Evolutionary conservation across 2,797 vertebrate species (phyloP), one percentile per base, ranked within the genome.

Genomic region (Poeciliopsis presidionis): DNA sequence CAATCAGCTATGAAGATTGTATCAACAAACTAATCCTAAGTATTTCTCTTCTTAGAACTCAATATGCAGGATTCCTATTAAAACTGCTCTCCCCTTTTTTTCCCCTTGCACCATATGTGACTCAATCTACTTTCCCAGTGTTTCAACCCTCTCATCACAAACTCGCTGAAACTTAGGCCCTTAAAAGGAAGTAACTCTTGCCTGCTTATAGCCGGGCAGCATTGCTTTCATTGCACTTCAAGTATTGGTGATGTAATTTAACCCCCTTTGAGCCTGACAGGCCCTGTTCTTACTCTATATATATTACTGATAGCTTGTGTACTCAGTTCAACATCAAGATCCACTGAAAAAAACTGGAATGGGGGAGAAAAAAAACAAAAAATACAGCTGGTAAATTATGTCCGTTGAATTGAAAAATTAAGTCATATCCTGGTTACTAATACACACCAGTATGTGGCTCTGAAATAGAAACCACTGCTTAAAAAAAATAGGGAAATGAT

Each of bases 161-260:
- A 88, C 86, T 90, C 83, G 71, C 79, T 73, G 83, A 86, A 88
- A 90, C 84, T 89, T 87, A 87, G 81, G 88, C 36, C 95, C 95
- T 92, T 96, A 96, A 92, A 96, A 95, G 95, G 95, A 91, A 94
- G 87, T 78, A 76, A 85, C 83, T 83, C 80, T 72, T 84, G 90
- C 86, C 77, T 85, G 84, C 84, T 89, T 78, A 74, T 83, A 87
- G 89, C 90, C 72, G 73, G 83, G 71, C 22, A 75, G 94, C 93
- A 95, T 95, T 92, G 86, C 91, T 87, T 93, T 91, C 82, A 69
- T 67, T 61, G 73, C 59, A 61, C 79, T 80, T 75, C 55, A 33
- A 65, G 63, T 59, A 79, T 81, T 74, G 16, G 36, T 75, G 61
- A 84, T 47, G 45, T 74, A 16, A 28, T 33, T 82, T 81, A 86